Evolutionary conservation across 2,888 invertebrate genomes (phyloP).

Genomic region (Danaus chrysippus): DNA sequence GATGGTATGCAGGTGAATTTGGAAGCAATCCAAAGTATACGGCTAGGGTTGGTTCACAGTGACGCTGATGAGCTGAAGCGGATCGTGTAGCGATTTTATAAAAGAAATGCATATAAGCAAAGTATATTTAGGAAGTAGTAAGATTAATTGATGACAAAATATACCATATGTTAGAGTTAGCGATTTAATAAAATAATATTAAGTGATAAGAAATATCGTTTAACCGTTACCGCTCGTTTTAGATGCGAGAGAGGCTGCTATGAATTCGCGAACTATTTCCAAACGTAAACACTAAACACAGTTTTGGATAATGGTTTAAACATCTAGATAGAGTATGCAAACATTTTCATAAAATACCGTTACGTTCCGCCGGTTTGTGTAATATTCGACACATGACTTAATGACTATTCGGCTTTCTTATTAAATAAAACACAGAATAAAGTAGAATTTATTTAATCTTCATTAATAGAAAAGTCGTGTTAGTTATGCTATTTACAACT

Average conservation of each 20-base stretch:
- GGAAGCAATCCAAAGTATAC: constrained; percentile 28
- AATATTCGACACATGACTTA: neutral
- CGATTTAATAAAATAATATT: no score
- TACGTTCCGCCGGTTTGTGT: neutral
- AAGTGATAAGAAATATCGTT: neutral
- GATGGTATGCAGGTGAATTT: constrained; percentile 29
- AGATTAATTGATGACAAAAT: no score
- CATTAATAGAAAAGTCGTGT: no score
- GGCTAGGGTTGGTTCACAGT: constrained; percentile 12
- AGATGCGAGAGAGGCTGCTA: neutral
- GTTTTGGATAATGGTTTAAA: constrained; percentile 6
- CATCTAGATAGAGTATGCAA: neutral
- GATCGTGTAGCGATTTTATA: neutral
- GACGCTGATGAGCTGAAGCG: neutral
- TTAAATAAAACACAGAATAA: no score
- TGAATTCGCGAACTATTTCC: constrained; percentile 6
- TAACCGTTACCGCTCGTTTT: neutral
- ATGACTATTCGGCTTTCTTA: neutral
- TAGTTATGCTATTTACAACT: no score
- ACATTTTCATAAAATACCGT: neutral
- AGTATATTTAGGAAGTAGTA: no score
- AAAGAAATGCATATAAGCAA: no score
- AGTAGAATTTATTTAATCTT: no score
- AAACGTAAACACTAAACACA: constrained; percentile 3
- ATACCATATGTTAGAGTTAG: no score